Conservation (phyloP, 2,888 invertebrate genomes). For the Harpalus rubripes region DNA sequence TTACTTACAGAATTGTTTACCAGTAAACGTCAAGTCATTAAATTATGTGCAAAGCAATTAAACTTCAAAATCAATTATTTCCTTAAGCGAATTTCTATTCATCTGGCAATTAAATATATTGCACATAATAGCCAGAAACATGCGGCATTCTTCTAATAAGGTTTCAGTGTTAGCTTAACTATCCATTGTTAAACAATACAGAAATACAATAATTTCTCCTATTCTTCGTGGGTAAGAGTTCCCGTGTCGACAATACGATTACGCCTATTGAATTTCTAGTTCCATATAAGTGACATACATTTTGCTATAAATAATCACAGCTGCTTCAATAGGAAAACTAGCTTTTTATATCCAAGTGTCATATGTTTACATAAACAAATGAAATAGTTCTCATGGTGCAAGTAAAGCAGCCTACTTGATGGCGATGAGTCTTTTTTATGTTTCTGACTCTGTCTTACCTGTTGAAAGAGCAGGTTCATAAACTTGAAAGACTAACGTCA, state of each 20-base stretch:
- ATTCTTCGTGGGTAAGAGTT: conserved; percentile 2
- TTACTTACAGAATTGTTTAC: not conserved
- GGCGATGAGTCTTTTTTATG: not conserved
- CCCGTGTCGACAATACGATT: conserved; percentile 16
- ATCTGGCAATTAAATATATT: conserved; percentile 5
- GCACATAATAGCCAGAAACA: conserved; percentile 12
- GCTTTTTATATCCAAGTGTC: conserved; percentile 17
- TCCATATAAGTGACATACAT: conserved; percentile 37
- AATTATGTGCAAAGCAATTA: conserved; percentile 21
- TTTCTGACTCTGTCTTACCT: conserved; percentile 6
- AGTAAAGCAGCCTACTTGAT: conserved; percentile 40
- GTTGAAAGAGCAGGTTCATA: not conserved
- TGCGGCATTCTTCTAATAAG: conserved; percentile 36
- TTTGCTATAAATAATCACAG: conserved; percentile 39
- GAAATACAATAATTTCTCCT: conserved; percentile 30
- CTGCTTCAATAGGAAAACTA: conserved; percentile 3
- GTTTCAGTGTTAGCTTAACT: conserved; percentile 37
- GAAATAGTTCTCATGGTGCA: conserved; percentile 25
- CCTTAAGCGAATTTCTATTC: not conserved
- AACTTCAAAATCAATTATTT: conserved; percentile 23
- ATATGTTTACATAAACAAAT: conserved; percentile 45
- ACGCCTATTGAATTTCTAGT: conserved; percentile 51
- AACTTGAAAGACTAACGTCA: not conserved
- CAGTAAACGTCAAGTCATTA: not conserved
- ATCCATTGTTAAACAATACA: conserved; percentile 33